Conservation (phyloP, 2,888 invertebrate genomes). For the Tigriopus californicus region DNA sequence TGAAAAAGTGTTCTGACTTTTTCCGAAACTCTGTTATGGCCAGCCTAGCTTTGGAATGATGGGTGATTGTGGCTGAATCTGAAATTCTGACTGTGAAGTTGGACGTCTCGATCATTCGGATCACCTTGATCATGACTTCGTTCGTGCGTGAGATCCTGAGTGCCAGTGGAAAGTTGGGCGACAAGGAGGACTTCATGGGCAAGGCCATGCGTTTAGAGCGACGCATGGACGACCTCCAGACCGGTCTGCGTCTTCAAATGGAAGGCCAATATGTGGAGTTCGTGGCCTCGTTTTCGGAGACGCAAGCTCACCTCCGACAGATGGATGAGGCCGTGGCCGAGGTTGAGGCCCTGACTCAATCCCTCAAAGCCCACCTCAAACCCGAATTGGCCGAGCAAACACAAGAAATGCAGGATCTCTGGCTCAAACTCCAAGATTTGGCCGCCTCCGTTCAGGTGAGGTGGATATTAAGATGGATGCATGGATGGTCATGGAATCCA, state of each 20-base stretch:
- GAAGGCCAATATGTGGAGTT: neutral
- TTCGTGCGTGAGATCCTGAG: constrained; percentile 10
- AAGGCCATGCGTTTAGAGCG: neutral
- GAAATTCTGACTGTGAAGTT: no score
- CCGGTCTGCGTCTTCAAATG: neutral
- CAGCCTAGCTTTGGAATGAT: no score
- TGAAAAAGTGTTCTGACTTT: no score
- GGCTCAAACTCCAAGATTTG: neutral
- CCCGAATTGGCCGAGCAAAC: neutral
- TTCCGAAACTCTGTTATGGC: no score
- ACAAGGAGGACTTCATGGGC: constrained; percentile 6
- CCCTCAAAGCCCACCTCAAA: neutral
- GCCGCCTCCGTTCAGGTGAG: neutral
- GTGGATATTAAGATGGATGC: no score
- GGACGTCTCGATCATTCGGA: no score
- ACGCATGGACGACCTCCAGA: constrained; percentile 1
- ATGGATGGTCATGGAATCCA: no score
- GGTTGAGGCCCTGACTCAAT: neutral
- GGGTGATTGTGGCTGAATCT: no score
- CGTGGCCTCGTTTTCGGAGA: neutral
- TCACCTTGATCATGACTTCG: neutral
- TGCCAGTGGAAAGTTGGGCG: neutral
- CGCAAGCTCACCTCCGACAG: neutral
- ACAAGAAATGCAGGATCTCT: neutral
- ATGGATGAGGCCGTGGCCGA: neutral